Base-by-base conservation (phyloP, 2,797 vertebrate species). In the Cossypha dichroa region DNA sequence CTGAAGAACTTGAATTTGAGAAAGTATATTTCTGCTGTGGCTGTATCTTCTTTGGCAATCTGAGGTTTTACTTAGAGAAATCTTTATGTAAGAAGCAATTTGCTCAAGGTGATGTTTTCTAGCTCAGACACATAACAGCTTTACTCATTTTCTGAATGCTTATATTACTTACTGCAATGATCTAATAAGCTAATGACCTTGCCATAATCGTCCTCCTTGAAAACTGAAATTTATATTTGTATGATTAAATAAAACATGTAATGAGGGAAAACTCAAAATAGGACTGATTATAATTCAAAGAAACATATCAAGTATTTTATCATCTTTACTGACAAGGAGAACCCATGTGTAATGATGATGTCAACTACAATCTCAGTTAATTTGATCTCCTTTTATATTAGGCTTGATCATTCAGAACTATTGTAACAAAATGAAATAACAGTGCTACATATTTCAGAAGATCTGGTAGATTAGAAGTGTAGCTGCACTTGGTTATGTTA, bases 241-340 rank as follows among this genome's bases (percentile, higher is more conserved):
- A 93, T 87, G 73, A 75, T 97, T 97, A 97, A 97, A 97, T 96
- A 97, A 96, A 97, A 96, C 67, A 93, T 90, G 74, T 87, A 95
- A 90, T 81, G 59, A 92, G 68, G 75, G 85, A 95, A 93, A 90
- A 74, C 36, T 70, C 29, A 17, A 80, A 76, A 94, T 95, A 91
- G 28, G 91, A 75, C 49, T 64, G 68, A 84, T 85, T 85, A 75
- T 67, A 69, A 85, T 87, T 97, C 88, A 95, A 81, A 96, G 93
- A 94, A 96, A 85, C 23, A 5, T 87, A 62, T 74, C n/a, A 70
- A 60, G 76, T 86, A 69, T 85, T 93, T 95, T 87, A 90, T 97
- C 73, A 93, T 96, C 86, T 94, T 93, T 80, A 70, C 82, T 22
- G 83, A 96, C 94, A 97, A 41, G 79, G 56, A 93, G 79, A 97